Percentiles rank a stretch among this genome's conserved stretches.
Conservation (phyloP, 92 coral and sea anemone species). For the Paramuricea clavata region DNA sequence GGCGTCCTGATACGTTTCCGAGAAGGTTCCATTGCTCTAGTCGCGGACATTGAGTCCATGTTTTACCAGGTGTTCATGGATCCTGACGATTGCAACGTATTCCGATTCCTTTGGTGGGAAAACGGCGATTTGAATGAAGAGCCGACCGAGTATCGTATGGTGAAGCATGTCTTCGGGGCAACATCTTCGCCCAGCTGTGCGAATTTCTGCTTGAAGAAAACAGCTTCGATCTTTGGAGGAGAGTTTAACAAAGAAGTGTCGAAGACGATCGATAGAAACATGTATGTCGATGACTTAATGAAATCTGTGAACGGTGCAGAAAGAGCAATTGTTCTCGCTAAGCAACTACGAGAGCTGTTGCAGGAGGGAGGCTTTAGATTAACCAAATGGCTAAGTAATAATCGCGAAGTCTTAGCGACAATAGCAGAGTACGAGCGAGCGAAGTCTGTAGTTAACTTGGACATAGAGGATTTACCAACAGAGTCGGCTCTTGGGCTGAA, state of each 20-base stretch:
- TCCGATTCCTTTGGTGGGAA: constrained; percentile 63
- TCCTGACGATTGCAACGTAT: constrained; percentile 41
- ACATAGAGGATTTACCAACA: constrained; percentile 53
- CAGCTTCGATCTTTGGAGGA: not conserved
- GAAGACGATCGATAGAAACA: not conserved
- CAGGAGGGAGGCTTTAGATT: not conserved
- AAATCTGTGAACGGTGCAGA: not conserved
- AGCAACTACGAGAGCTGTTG: not conserved
- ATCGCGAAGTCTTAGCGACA: constrained; percentile 45
- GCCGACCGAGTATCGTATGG: constrained; percentile 52
- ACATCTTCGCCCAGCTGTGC: constrained; percentile 55
- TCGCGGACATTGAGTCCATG: constrained; percentile 57
- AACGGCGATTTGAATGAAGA: constrained; percentile 23
- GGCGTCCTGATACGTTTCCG: constrained; percentile 69
- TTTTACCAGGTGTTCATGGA: constrained; percentile 56
- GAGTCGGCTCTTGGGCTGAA: constrained; percentile 41
- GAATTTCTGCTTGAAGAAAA: not conserved
- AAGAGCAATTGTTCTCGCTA: not conserved
- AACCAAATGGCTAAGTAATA: not conserved
- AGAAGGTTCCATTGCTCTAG: constrained; percentile 33
- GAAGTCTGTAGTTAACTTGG: constrained; percentile 65
- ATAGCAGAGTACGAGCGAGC: constrained; percentile 71
- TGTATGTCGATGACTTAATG: not conserved
- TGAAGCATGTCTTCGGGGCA: constrained; percentile 50
- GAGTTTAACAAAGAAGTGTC: not conserved